Evolutionary conservation across 2,797 vertebrate genomes (phyloP), one percentile per base, ranked within the genome.

Genomic region (Poeciliopsis turneri): DNA sequence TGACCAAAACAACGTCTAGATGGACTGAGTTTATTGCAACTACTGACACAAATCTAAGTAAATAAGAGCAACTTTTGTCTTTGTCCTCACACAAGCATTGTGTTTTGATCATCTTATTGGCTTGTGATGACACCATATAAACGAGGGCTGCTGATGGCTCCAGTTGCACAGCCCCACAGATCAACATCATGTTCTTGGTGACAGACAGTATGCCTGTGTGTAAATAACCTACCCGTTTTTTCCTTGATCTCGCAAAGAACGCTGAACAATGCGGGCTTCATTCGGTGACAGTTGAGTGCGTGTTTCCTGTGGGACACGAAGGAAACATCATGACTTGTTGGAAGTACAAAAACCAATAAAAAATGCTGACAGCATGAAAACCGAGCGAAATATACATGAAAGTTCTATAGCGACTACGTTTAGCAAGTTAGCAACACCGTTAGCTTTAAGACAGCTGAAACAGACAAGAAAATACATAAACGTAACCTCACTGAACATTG

Each of bases 181-280:
- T n/a, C 64, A 43, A 43, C 41, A 28, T 8, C 13, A 70, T 28
- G 66, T 15, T 69, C 9, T 43, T n/a, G 66, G 36, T 69, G 68
- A 70, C 68, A 45, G 41, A n/a, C 41, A 41, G 36, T 36, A 68
- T 12, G 39, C 66, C 23, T 43, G 39, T 43, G 66, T n/a, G 5
- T 0, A 78, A 80, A 75, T 18, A 10, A 79, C 78, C 0, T 74
- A 98, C 97, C 97, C 0, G 97, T 98, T 94, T 98, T 98, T 84
- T 98, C 97, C 90, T 98, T 98, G 86, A 98, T 97, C 89, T 98
- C 97, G 79, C 97, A 98, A 89, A 98, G 93, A 66, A 98, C 97
- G 80, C 96, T 97, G 95, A 98, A 98, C 83, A 98, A 93, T 10
- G 97, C 97, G 46, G 97, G 97, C 89, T 98, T 98, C 97, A 98